Percentiles rank a stretch among this genome's conserved stretches.
Evolutionary conservation across 2,797 vertebrate species (phyloP).

Genomic region (Gadopsis bispinosus): DNA sequence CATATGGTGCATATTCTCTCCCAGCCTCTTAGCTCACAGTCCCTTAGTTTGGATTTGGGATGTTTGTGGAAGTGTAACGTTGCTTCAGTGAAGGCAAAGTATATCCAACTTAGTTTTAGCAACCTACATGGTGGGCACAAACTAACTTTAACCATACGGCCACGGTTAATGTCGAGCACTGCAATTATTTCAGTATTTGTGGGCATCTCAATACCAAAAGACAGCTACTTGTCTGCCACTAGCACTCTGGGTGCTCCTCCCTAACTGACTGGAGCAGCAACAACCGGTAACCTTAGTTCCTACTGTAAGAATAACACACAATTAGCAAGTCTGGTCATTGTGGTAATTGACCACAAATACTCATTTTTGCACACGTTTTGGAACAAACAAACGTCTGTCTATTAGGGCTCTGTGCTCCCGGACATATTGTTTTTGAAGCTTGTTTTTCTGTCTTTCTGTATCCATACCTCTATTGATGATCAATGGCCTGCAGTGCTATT

Average conservation of each 20-base stretch:
- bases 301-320: background rate
- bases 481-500: constrained; percentile 15
- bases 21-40: no score
- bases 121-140: no score
- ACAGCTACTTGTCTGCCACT: no score
- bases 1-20: no score
- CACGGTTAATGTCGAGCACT: no score
- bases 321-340: background rate
- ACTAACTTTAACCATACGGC: no score
- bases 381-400: background rate
- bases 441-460: constrained; percentile 1
- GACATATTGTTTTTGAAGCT: background rate
- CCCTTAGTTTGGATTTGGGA: no score
- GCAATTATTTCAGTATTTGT: background rate
- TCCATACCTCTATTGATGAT: constrained; percentile 23
- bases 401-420: no score
- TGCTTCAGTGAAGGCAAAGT: no score
- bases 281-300: background rate
- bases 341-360: background rate
- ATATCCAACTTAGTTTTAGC: no score
- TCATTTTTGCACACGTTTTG: background rate
- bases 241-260: background rate
- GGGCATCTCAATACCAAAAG: no score
- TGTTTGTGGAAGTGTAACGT: no score
- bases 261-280: background rate